Evolutionary conservation across 2,113 vertebrate species (phyloP).

Genomic region (Fregata magnificens): DNA sequence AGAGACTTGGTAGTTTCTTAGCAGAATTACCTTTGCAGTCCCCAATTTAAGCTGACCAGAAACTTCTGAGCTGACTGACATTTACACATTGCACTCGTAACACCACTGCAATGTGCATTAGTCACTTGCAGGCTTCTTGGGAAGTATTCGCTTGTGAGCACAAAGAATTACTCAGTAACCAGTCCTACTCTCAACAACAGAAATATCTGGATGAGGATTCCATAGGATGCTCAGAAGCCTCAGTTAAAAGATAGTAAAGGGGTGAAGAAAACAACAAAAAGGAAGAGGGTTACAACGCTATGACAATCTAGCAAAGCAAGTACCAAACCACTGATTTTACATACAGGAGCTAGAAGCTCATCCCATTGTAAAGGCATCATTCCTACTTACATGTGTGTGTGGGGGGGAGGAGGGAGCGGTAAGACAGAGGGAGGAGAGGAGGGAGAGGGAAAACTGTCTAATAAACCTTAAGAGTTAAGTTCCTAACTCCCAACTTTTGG

Average conservation of each 20-base stretch:
- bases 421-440: background rate
- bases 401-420: rapidly evolving
- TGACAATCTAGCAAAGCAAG: background rate
- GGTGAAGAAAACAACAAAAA: background rate
- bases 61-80: background rate
- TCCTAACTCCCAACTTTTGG: background rate
- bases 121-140: background rate
- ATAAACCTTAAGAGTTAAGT: rapidly evolving
- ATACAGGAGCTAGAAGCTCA: background rate
- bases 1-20: background rate
- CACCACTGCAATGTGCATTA: background rate
- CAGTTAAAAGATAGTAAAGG: background rate
- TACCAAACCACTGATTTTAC: rapidly evolving
- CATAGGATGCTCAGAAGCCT: background rate
- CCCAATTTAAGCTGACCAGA: background rate
- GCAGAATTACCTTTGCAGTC: background rate
- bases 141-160: background rate
- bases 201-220: background rate
- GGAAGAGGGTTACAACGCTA: background rate
- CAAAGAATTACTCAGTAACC: background rate
- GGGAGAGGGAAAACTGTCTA: background rate
- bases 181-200: background rate
- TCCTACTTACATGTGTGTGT: rapidly evolving
- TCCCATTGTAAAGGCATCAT: background rate
- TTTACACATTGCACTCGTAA: background rate